A percentile compares a stretch with the other conserved stretches of the same genome.
phyloP scores from a whole-genome alignment of 2,113 vertebrate species.

The Pachypanchax playfairii region DNA sequence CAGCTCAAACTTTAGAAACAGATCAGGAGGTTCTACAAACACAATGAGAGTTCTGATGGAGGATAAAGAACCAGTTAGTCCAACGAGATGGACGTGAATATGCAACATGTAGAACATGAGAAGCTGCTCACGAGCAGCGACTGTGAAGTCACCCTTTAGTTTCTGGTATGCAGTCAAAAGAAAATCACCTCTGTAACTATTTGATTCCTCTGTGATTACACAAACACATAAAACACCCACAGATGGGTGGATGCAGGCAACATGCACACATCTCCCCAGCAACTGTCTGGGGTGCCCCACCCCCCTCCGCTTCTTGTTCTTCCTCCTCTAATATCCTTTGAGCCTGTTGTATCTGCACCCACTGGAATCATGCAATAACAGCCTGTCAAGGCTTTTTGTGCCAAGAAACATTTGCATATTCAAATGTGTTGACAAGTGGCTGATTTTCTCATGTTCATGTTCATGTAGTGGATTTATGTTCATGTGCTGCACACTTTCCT shows the following conservation, averaged over 20 bases:
- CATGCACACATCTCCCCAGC: conserved; percentile 41
- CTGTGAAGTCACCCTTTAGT: not conserved
- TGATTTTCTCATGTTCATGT: conserved; percentile 57
- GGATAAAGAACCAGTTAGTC: not conserved
- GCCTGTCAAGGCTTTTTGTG: conserved; percentile 72
- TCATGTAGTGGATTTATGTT: conserved; percentile 46
- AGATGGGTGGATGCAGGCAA: conserved; percentile 15
- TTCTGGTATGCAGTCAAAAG: conserved; percentile 17
- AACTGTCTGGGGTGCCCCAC: conserved; percentile 47
- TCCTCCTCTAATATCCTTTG: conserved; percentile 57
- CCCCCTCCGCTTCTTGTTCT: conserved; percentile 40
- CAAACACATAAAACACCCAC: conserved; percentile 6
- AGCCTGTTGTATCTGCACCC: conserved; percentile 62
- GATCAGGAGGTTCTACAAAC: not conserved
- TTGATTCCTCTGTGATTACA: conserved; percentile 14
- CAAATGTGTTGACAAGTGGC: conserved; percentile 57
- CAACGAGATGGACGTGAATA: not conserved
- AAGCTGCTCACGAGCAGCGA: not conserved
- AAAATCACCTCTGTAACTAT: conserved; percentile 44
- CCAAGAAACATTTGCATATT: conserved; percentile 71
- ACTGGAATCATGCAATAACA: conserved; percentile 71
- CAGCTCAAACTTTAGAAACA: conserved; percentile 1
- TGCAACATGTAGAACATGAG: not conserved
- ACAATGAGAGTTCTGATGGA: not conserved
- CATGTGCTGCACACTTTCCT: conserved; percentile 46